Evolutionary conservation across 2,113 vertebrate species (phyloP).

Genomic region (chimpanzee (Pan troglodytes)): NHGRI_mPanTro3-v2.1_pri NC_072403.2:155320501-155321000

Average conservation of each 20-base stretch:
- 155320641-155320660: not conserved
- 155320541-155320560: not conserved
- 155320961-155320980: not conserved
- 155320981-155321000: not conserved
- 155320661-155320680: not conserved
- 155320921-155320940: not conserved
- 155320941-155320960: not conserved
- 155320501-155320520: not conserved
- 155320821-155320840: not conserved
- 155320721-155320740: not conserved
- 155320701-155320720: not conserved
- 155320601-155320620: not conserved
- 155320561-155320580: not conserved
- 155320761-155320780: not conserved
- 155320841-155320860: not conserved
- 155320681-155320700: not conserved
- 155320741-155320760: not conserved
- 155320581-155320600: not conserved
- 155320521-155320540: not conserved
- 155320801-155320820: not conserved
- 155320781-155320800: not conserved
- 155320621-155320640: not conserved
- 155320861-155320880: fast-evolving
- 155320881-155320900: not conserved
- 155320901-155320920: not conserved